phyloP scores from a whole-genome alignment of 2,113 vertebrate species.

The Kryptolebias marmoratus region DNA sequence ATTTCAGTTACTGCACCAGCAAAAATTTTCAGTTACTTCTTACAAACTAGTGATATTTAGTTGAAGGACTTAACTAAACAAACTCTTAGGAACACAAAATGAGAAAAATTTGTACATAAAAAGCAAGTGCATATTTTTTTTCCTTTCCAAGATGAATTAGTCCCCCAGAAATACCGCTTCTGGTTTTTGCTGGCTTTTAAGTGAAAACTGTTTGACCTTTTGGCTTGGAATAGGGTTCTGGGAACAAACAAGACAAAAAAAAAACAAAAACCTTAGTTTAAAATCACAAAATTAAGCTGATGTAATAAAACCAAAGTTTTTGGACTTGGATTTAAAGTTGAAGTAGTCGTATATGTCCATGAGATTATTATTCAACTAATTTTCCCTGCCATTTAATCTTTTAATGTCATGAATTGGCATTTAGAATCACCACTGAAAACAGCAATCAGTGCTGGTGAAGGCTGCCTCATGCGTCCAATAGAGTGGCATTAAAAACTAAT shows the following conservation, averaged over 20 bases:
- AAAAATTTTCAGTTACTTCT: not conserved
- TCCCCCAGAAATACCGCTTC: not conserved
- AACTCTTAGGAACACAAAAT: not conserved
- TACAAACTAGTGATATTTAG: not conserved
- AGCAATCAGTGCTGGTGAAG: not conserved
- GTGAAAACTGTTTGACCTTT: not conserved
- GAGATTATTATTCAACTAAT: not conserved
- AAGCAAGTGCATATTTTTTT: not conserved
- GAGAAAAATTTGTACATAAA: not conserved
- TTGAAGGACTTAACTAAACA: not conserved
- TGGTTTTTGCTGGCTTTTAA: not conserved
- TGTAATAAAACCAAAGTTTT: not conserved
- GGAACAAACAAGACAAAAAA: not conserved
- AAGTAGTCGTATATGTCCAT: not conserved
- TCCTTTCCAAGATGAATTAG: not conserved
- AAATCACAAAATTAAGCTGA: not conserved
- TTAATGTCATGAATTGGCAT: not conserved
- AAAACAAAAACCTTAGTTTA: not conserved
- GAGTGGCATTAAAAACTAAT: not conserved
- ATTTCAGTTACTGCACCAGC: conserved; percentile 6
- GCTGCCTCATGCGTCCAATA: not conserved
- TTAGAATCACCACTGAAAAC: not conserved
- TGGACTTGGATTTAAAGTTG: not conserved
- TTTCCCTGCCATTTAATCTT: not conserved
- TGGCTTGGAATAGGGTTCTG: not conserved